A percentile compares a stretch with the other conserved stretches of the same genome.
phyloP scores from a whole-genome alignment of 2,888 invertebrate genomes.

The Lacanobia wlatinum region DNA sequence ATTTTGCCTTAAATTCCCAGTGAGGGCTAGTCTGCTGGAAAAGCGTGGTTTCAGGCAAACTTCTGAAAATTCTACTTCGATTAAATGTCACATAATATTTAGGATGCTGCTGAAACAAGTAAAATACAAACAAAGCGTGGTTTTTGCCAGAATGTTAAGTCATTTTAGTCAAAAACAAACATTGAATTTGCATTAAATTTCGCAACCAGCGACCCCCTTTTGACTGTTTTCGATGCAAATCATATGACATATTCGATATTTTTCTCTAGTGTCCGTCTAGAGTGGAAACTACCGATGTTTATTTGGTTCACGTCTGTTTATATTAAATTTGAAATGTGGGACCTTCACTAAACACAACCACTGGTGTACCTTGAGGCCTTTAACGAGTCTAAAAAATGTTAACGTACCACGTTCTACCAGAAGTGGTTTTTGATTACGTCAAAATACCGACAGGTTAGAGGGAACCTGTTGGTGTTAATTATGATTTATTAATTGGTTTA shows the following conservation, averaged over 20 bases:
- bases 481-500: constrained; percentile 29
- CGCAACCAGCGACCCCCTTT: constrained; percentile 22
- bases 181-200: constrained; percentile 32
- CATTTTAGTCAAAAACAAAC: constrained; percentile 4
- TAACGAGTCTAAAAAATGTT: constrained; percentile 26
- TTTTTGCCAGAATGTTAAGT: background rate
- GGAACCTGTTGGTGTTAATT: constrained; percentile 20
- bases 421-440: constrained; percentile 20
- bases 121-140: background rate
- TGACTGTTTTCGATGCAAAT: constrained; percentile 17
- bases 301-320: constrained; percentile 60
- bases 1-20: too few species aligned
- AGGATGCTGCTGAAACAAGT: background rate
- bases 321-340: constrained; percentile 30
- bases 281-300: constrained; percentile 65
- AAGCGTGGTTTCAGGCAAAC: background rate
- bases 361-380: constrained; percentile 42
- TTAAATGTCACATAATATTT: background rate
- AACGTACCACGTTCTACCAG: constrained; percentile 5
- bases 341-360: constrained; percentile 36
- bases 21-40: background rate
- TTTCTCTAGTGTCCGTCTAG: constrained; percentile 7
- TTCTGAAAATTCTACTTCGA: background rate
- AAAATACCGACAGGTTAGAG: constrained; percentile 2
- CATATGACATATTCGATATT: constrained; percentile 21